A percentile compares a stretch with the other conserved stretches of the same genome.
phyloP scores from a whole-genome alignment of 1,140 invertebrate species.

The Globodera rostochiensis region DNA sequence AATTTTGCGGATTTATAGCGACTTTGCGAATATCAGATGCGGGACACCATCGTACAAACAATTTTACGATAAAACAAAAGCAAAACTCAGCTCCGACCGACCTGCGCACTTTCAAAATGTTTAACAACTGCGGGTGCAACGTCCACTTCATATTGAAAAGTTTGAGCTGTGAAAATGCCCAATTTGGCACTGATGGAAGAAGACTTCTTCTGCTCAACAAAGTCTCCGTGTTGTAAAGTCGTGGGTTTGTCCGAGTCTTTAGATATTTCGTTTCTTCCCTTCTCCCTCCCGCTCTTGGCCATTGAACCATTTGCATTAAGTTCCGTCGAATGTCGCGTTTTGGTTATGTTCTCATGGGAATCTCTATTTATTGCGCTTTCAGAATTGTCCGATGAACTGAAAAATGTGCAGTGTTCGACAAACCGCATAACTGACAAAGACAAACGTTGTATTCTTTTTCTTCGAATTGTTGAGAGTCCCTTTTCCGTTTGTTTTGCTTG shows the following conservation, averaged over 20 bases:
- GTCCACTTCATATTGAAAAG: slow-evolving; percentile 15
- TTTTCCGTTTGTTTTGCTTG: background rate
- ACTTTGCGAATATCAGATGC: too few species aligned
- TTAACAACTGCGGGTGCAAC: slow-evolving; percentile 15
- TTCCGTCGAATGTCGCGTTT: background rate
- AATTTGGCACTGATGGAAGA: background rate
- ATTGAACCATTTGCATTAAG: background rate
- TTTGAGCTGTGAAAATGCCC: slow-evolving; percentile 13
- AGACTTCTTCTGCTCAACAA: background rate
- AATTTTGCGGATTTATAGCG: too few species aligned
- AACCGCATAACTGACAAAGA: background rate
- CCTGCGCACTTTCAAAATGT: slow-evolving; percentile 23
- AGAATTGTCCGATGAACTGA: background rate
- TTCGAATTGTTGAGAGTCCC: too few species aligned
- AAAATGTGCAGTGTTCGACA: background rate
- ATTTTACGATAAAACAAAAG: background rate
- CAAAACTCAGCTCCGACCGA: background rate
- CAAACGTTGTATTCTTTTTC: background rate
- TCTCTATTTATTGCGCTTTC: background rate
- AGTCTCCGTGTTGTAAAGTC: background rate
- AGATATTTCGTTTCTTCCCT: too few species aligned
- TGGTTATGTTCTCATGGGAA: background rate
- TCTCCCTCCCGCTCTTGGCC: too few species aligned
- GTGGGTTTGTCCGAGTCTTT: too few species aligned
- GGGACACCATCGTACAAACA: too few species aligned